Percentiles rank a stretch among this genome's conserved stretches.
Conservation (phyloP, 2,888 invertebrate species). For the Pyrgus malvae region DNA sequence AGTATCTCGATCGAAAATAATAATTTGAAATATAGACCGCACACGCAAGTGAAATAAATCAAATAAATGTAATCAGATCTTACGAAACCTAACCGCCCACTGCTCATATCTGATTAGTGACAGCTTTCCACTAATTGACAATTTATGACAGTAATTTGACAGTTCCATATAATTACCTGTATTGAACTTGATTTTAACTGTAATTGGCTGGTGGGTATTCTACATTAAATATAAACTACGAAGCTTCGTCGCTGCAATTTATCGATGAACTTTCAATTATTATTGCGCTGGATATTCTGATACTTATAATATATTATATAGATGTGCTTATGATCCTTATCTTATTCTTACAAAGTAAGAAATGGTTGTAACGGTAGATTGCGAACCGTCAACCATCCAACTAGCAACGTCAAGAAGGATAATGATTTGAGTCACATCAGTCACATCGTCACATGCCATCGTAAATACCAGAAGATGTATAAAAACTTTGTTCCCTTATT, state of each 20-base stretch:
- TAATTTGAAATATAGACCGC: slow-evolving; percentile 18
- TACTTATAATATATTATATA: too few relatives aligned
- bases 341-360: too few relatives aligned
- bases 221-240: too few relatives aligned
- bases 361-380: too few relatives aligned
- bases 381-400: too few relatives aligned
- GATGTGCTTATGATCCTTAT: too few relatives aligned
- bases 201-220: slow-evolving; percentile 7
- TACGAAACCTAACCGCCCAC: slow-evolving; percentile 11
- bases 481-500: too few relatives aligned
- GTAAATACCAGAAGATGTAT: too few relatives aligned
- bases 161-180: slow-evolving; percentile 7
- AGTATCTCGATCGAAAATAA: slow-evolving; percentile 15
- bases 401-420: too few relatives aligned
- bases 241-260: not conserved
- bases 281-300: too few relatives aligned
- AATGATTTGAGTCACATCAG: too few relatives aligned
- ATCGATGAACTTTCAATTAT: not conserved
- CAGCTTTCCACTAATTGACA: slow-evolving; percentile 24
- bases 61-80: slow-evolving; percentile 8
- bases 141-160: slow-evolving; percentile 27
- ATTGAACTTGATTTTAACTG: slow-evolving; percentile 1
- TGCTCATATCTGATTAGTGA: slow-evolving; percentile 7
- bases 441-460: too few relatives aligned
- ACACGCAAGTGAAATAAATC: slow-evolving; percentile 24